Base-by-base conservation (phyloP, 2,888 invertebrate species). In the Oxyteleia sp. region DNA sequence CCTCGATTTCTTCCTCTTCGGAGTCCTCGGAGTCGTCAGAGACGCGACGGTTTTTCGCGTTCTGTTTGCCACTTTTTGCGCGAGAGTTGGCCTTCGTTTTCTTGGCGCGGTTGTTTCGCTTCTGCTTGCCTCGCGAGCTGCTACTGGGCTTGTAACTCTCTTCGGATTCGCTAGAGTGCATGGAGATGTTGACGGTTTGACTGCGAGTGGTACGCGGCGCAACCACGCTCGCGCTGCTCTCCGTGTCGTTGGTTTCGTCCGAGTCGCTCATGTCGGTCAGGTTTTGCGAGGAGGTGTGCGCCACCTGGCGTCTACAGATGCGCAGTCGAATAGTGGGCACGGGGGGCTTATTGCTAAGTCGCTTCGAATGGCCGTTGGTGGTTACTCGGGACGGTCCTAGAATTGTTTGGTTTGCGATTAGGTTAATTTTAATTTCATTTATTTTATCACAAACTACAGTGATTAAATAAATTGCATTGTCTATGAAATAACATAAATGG, bases 131-230 rank as follows among this genome's bases (percentile, higher is more conserved):
- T 3, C 81, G 61, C 16, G 72, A 45, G 35, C 92, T 91, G 13
- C 87, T 91, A 55, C 93, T 93, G 7, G 95, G 95, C 69, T 94
- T 94, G 84, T 95, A 95, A 86, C 94, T 94, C 13, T 95, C 95
- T 82, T 95, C 95, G 0, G 95, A 95, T 87, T 95, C 95, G 75
- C 93, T 93, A 32, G 93, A 93, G 35, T 84, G 85, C 15, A 81
- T 86, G 35, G 87, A 90, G 66, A 92, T 93, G 41, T 85, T 91
- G 80, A 87, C 87, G 26, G 85, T 86, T 82, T 87, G 89, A 79
- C 87, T 86, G 74, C 86, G 91, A 84, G 89, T 91, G 78, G 85
- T 91, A 84, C 90, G 87, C 55, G 89, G 89, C 63, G 85, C 86
- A 75, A 89, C 85, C 23, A 88, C 83, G 87, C 90, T 90, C 35